Base-by-base conservation (phyloP, 2,113 vertebrate species). In the Calypte anna region DNA sequence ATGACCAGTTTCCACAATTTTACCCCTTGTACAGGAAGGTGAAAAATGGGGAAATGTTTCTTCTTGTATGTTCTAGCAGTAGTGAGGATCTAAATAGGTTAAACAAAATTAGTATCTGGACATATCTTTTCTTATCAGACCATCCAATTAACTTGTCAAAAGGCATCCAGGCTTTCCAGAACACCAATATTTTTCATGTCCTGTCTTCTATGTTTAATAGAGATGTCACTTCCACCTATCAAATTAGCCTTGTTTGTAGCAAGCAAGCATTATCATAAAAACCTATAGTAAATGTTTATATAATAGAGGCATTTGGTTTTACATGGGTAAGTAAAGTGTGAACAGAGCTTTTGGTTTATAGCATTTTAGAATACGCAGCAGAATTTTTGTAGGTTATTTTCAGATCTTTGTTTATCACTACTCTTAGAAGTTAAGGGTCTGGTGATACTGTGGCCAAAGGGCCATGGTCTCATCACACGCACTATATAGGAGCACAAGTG, bases 401-500 rank as follows among this genome's bases (percentile, higher is more conserved):
- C 36, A 82, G 25, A 17, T 80, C 33, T 74, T 59, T 66, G 27
- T 89, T 92, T 87, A 69, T 46, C 7, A 3, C 24, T 63, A 7
- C 18, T 88, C 12, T 73, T 66, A 73, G n/a, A 80, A 51, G 67
- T 17, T 70, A 51, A 85, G 4, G 9, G 28, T 88, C n/a, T 74
- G n/a, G 19, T 61, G 25, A 25, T 61, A 25, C 14, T 27, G 31
- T 27, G 44, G 54, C 33, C 38, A 63, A 75, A 82, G 67, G 30
- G 23, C 36, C 28, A 4, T 6, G 9, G 7, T 81, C 28, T 74
- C 33, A 78, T 38, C 31, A 55, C 43, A 28, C 5, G 7, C 16
- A 3, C 3, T 58, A 12, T 2, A 2, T 19, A 43, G 61, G 5
- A 43, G 21, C 31, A 62, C 3, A 4, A 0, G 0, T 13, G 2